A percentile compares a stretch with the other conserved stretches of the same genome.
These are phyloP conservation scores for Corythaixoides concolor DNA, from an alignment of 2,113 vertebrate species.

Conservation along the genomic window DNA sequence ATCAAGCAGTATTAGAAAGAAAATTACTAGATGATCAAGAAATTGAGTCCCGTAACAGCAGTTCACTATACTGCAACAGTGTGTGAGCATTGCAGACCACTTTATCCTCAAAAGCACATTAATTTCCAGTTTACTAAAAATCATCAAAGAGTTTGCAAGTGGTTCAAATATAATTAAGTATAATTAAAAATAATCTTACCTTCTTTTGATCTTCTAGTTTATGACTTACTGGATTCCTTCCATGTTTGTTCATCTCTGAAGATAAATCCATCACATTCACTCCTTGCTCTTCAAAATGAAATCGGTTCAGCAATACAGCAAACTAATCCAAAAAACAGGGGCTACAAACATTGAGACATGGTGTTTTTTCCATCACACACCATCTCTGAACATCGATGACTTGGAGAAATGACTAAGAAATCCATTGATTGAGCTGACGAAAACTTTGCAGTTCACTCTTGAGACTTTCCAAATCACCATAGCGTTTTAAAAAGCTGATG, in stretches of 20 bases:
- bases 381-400: slow-evolving; percentile 73
- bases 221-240: slow-evolving; percentile 94
- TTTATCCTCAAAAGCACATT: neutral
- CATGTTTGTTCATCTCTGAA: slow-evolving; percentile 91
- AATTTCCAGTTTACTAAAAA: slow-evolving; percentile 16
- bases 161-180: neutral
- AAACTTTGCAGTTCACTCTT: slow-evolving; percentile 63
- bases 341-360: slow-evolving; percentile 74
- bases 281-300: slow-evolving; percentile 72
- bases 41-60: neutral
- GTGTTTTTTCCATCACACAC: slow-evolving; percentile 81
- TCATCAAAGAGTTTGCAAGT: neutral
- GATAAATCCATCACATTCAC: slow-evolving; percentile 92
- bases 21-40: neutral
- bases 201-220: slow-evolving; percentile 99
- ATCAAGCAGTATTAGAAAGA: neutral
- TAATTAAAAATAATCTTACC: slow-evolving; percentile 76
- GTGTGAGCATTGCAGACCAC: neutral
- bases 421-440: slow-evolving; percentile 51
- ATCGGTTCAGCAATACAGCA: slow-evolving; percentile 77
- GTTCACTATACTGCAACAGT: neutral
- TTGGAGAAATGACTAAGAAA: slow-evolving; percentile 69
- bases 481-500: slow-evolving; percentile 66
- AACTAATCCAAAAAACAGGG: slow-evolving; percentile 73
- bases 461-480: slow-evolving; percentile 75